These are phyloP conservation scores for Entomobrya proxima DNA, from an alignment of 2,888 invertebrate species.

Conservation along the genomic window DNA sequence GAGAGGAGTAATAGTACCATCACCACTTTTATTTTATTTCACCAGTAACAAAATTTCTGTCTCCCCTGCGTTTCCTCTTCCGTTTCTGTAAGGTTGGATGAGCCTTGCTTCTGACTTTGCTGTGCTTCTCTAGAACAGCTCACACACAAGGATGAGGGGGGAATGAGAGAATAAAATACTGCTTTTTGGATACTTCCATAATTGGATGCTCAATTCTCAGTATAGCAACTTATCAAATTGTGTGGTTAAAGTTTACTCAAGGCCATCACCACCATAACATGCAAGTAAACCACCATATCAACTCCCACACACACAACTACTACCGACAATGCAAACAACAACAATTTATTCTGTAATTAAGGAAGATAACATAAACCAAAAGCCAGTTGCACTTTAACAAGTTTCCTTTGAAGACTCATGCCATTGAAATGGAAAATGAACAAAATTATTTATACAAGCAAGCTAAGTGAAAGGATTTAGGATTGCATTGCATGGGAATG, in stretches of 20 bases:
- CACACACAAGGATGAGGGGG: not conserved
- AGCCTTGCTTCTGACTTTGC: no score
- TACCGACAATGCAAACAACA: not conserved
- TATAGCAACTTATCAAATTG: conserved; percentile 10
- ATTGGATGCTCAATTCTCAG: conserved; percentile 1
- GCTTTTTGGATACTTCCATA: not conserved
- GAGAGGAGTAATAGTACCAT: no score
- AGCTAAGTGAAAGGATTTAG: no score
- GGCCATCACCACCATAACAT: conserved; percentile 32
- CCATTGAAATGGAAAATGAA: not conserved
- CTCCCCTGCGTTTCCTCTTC: not conserved
- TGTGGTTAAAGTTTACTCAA: conserved; percentile 29
- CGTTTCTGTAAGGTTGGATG: not conserved
- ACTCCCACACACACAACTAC: not conserved
- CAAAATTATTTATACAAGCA: conserved; percentile 24
- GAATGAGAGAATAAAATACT: not conserved
- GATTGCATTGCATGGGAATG: conserved; percentile 14
- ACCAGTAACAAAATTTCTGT: not conserved
- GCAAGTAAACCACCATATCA: no score
- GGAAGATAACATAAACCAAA: not conserved
- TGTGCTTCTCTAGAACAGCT: no score
- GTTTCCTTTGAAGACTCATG: not conserved
- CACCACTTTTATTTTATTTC: conserved; percentile 9
- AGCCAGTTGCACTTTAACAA: conserved; percentile 22
- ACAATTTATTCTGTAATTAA: conserved; percentile 57